Percentiles rank a stretch among this genome's conserved stretches.
Conservation (phyloP, 2,888 invertebrate genomes). For the Pedicia rivosa region DNA sequence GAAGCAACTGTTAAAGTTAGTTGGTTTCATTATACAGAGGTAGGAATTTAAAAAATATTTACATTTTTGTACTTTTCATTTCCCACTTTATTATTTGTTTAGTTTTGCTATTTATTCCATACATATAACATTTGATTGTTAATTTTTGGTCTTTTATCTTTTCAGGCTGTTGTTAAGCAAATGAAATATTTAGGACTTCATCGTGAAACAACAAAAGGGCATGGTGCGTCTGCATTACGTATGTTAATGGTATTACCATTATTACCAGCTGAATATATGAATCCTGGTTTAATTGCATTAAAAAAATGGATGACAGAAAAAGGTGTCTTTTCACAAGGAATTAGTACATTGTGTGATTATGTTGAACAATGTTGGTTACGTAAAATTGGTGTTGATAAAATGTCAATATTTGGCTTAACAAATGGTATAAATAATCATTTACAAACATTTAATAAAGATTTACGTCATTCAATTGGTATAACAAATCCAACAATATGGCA, state of each 20-base stretch:
- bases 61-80: background rate
- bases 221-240: conserved; percentile 15
- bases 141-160: too few species aligned
- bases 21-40: conserved; percentile 18
- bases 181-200: conserved; percentile 15
- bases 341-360: conserved; percentile 15
- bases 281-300: conserved; percentile 16
- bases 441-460: conserved; percentile 16
- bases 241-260: conserved; percentile 18
- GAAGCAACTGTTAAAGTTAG: conserved; percentile 17
- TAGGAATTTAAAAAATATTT: background rate
- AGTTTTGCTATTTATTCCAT: too few species aligned
- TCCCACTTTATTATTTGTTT: background rate
- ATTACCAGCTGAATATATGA: conserved; percentile 18
- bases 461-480: conserved; percentile 12
- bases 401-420: conserved; percentile 19
- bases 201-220: conserved; percentile 15
- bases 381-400: conserved; percentile 17
- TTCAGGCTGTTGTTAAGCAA: conserved; percentile 14
- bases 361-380: conserved; percentile 17
- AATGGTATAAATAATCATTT: conserved; percentile 17
- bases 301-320: conserved; percentile 20
- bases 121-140: background rate
- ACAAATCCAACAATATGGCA: conserved; percentile 16
- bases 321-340: conserved; percentile 12